Evolutionary conservation across 2,888 invertebrate species (phyloP), one percentile per base, ranked within the genome.

Genomic region (Clunio marinus): DNA sequence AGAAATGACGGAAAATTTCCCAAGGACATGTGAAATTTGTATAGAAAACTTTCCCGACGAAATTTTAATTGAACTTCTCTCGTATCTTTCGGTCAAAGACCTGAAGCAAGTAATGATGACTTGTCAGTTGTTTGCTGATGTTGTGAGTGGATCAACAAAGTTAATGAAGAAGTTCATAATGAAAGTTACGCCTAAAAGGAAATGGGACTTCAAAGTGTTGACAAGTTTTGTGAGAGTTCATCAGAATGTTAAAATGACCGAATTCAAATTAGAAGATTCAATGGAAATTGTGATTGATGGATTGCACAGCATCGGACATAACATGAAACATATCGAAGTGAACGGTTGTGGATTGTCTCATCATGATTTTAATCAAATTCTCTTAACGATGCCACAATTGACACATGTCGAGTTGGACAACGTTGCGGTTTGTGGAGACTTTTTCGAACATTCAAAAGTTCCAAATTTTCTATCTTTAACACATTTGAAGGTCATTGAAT

Each of bases 31-130:
- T 32, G 13, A 13, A 13, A 5, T 13, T 8, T 32, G 28, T 20
- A 65, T 65, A 15, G 63, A 65, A 46, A 46, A 28, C 28, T 24
- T 65, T 4, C 66, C 66, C 22, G 66, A 66, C 22, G 66, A 66
- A 55, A 20, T 51, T 66, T n/a, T 66, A 25, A 28, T 35, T 8
- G 66, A 66, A 55, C 27, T 66, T 32, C 55, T 66, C 32, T 1
- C 32, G 13, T 55, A 32, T 66, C 46, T 66, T 7, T n/a, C 66
- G 17, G 35, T 17, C 13, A 35, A 32, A 4, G 51, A 51, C 4
- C 15, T 66, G n/a, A 51, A 55, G 17, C 45, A 17, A n/a, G 35
- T 35, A n/a, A 55, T 25, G 32, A 0, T 66, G n/a, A 55, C 55
- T 4, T 22, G 13, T 32, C 51, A 28, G 8, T 4, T n/a, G n/a